Base-by-base conservation (phyloP, 2,797 vertebrate species). In the Sandelia bainsii region DNA sequence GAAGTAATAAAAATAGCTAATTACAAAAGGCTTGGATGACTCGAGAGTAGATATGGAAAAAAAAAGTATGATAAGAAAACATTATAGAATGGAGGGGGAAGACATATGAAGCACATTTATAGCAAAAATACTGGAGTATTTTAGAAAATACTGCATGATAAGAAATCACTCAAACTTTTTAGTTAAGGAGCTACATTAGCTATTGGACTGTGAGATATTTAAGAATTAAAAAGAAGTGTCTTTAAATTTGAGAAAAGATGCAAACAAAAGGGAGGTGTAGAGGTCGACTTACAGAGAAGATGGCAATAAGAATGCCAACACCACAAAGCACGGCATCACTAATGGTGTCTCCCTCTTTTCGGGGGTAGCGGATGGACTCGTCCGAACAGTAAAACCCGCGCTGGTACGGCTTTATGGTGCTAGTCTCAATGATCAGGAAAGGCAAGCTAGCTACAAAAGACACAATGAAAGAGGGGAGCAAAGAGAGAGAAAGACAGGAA, bases 391-490 rank as follows among this genome's bases (percentile, higher is more conserved):
- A 99, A 96, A 99, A 99, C 82, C 98, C 98, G 75, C 98, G 95
- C 74, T 93, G 95, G 92, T 98, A 98, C 72, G 98, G 97, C 82
- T 96, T 94, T 92, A 99, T 96, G 94, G 95, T 96, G 96, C 97
- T 99, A 59, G 97, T 97, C 95, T 99, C 97, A 77, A 99, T 98
- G 94, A 99, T 96, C 94, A 99, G 95, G 95, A 99, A 99, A 89
- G 98, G 98, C 89, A 99, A 95, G 91, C 95, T 96, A 71, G 98
- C 98, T 99, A 91, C 85, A 93, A 87, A 66, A 88, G 88, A 92
- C 86, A 91, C 77, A 92, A 57, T 81, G 62, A 77, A 69, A 60
- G 34, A 63, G 37, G 32, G 40, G 48, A 62, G 58, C 50, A 20
- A 65, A 71, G 74, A 83, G 71, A 82, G 66, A 85, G 81, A 81